Evolutionary conservation across 2,113 vertebrate species (phyloP).

Genomic region (Oceanites oceanicus): DNA sequence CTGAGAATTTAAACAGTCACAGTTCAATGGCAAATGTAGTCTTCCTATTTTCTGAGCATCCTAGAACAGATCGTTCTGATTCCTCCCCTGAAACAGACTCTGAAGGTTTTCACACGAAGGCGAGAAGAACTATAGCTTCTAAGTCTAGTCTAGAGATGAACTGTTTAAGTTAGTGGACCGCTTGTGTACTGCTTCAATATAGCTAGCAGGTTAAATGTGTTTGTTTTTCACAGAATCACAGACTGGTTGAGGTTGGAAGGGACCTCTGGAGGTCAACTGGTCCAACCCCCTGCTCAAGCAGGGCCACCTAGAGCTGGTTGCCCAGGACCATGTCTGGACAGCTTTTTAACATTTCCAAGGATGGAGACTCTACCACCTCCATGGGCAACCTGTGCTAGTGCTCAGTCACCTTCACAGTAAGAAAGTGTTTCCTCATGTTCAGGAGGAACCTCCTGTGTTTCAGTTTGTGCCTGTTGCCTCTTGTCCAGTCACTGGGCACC

Average conservation of each 20-base stretch:
- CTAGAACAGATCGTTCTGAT: not conserved
- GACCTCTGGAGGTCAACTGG: not conserved
- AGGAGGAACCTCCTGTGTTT: not conserved
- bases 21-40: not conserved
- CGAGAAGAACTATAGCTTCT: not conserved
- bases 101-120: not conserved
- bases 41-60: not conserved
- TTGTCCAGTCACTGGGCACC: not conserved
- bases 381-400: not conserved
- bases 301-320: not conserved
- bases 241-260: not conserved
- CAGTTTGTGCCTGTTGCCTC: not conserved
- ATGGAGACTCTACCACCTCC: not conserved
- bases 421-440: not conserved
- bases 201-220: not conserved
- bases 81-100: not conserved
- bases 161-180: not conserved
- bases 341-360: not conserved
- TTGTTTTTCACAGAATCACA: not conserved
- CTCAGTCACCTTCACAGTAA: not conserved
- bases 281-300: not conserved
- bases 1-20: not conserved
- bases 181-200: not conserved
- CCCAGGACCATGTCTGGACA: not conserved
- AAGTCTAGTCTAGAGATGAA: not conserved